Base-by-base conservation (phyloP, 1,140 invertebrate species). In the Spodoptera frugiperda region DNA sequence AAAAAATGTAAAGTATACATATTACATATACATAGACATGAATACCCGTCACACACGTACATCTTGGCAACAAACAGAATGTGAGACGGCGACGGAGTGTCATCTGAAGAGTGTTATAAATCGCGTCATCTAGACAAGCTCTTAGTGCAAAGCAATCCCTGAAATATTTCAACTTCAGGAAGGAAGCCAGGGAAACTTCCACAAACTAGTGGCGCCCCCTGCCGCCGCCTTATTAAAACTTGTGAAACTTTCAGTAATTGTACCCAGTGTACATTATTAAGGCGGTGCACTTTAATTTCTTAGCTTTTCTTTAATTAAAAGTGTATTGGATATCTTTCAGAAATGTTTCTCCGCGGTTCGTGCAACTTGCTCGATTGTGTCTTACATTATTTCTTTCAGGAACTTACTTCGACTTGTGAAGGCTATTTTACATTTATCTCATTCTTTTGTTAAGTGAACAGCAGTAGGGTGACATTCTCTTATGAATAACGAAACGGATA, bases 101-200 rank as follows among this genome's bases (percentile, higher is more conserved):
- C 33, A 39, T 39, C 33, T 39, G 33, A 39, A 39, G 33, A 39
- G 33, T 39, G 4, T 39, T 39, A 39, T 39, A 15, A 61, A 39
- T 44, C 15, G 15, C 33, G 15, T 63, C 44, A 67, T 67, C 63
- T 67, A 25, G 44, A 67, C 44, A 67, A 48, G 19, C 44, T 48
- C 44, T 39, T 61, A 61, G 21, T n/a, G 33, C 51, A 44, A 76
- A 65, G 53, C 61, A 68, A 74, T 76, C 44, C 30, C n/a, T 67
- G 63, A 76, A 68, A 76, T 76, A 76, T 76, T 76, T 76, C 59
- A 68, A 65, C 49, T 57, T 46, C 63, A 76, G 76, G 55, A 77
- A 77, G 68, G 48, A 63, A 63, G 63, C 17, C 4, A 57, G 11
- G 39, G 39, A 54, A 54, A 63, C 25, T 53, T 63, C 17, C 51